Percentiles rank a stretch among this genome's conserved stretches.
phyloP scores from a whole-genome alignment of 2,888 invertebrate genomes.

The Brachyopa scutellaris region DNA sequence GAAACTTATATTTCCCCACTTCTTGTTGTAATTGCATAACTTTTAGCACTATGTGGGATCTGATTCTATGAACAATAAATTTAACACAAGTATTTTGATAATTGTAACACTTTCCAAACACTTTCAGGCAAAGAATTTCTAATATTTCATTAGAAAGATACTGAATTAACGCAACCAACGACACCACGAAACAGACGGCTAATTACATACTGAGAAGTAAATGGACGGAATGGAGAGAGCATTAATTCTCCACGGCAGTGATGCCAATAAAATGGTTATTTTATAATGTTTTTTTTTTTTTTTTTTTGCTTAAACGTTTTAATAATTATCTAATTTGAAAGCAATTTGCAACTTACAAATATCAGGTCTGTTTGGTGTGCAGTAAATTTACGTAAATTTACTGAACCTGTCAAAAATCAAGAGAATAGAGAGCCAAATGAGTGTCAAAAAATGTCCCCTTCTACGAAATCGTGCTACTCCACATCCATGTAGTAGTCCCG shows the following conservation, averaged over 20 bases:
- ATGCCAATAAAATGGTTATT: constrained; percentile 18
- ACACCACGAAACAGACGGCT: constrained; percentile 56
- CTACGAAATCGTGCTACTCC: too few relatives aligned
- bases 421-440: too few relatives aligned
- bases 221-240: constrained; percentile 47
- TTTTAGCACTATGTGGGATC: not conserved
- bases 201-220: constrained; percentile 60
- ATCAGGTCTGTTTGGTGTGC: too few relatives aligned
- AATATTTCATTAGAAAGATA: constrained; percentile 46
- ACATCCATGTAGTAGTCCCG: too few relatives aligned
- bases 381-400: too few relatives aligned
- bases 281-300: too few relatives aligned
- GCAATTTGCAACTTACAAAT: too few relatives aligned
- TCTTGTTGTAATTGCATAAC: constrained; percentile 1
- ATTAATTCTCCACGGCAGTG: constrained; percentile 40
- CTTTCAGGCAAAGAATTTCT: constrained; percentile 23
- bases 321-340: too few relatives aligned
- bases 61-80: not conserved
- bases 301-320: too few relatives aligned
- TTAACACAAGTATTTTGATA: constrained; percentile 14
- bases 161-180: constrained; percentile 41
- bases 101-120: constrained; percentile 49
- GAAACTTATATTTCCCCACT: constrained; percentile 12
- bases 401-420: too few relatives aligned
- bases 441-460: too few relatives aligned